Base-by-base conservation (phyloP, 2,797 vertebrate species). In the Amphiprion clarkii region DNA sequence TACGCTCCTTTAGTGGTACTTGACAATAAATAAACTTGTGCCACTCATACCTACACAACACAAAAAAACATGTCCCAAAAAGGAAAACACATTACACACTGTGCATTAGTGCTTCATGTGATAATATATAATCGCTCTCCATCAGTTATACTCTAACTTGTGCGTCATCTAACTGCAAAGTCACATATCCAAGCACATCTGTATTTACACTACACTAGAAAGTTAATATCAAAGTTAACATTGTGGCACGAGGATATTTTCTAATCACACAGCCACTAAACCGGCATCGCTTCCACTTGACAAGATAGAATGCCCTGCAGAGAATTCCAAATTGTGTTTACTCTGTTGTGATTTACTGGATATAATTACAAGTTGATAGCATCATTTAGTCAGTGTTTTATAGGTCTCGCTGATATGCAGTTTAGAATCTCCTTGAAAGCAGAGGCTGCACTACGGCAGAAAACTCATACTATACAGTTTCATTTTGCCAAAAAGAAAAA, bases 271-370 rank as follows among this genome's bases (percentile, higher is more conserved):
- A 55, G 25, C 7, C 31, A 19, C 44, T n/a, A 36, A 58, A 51
- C 2, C 59, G 33, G 33, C 7, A 31, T 33, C 40, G 33, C 64
- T 42, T 23, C 2, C 49, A 29, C 14, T 42, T 4, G 44, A 67
- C 16, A 57, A 57, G 65, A 19, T 39, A 52, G 71, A 80, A 73
- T 49, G 51, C 74, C 44, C 56, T 53, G 12, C n/a, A 23, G 51
- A 62, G 39, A 64, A 69, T 62, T 58, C 58, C 27, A 80, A 70
- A 77, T 52, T 39, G 48, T 76, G 49, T 73, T 78, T 46, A 66
- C 40, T 58, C 61, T 67, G 49, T 58, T 25, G 46, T 51, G 25
- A 71, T 57, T 54, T 52, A 14, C 16, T 56, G 51, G 58, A 67
- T 76, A 36, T 21, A 63, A 57, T 66, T 55, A 70, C 56, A 14